Evolutionary conservation across 2,113 vertebrate genomes (phyloP), one percentile per base, ranked within the genome.

Genomic region (Lycaon pictus): DNA sequence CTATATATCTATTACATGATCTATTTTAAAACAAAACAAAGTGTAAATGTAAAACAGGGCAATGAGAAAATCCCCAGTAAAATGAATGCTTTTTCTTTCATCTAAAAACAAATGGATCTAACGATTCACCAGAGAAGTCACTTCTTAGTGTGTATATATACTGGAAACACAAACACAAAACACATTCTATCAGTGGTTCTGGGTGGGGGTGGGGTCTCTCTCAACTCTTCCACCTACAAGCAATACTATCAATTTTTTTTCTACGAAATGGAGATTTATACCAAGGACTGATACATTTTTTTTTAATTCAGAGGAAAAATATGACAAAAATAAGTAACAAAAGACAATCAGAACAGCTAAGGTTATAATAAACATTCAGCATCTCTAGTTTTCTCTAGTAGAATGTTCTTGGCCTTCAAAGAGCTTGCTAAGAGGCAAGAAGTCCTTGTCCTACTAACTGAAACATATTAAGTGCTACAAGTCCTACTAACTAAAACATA

Each of bases 141-240:
- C 10, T 55, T 37, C 29, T 71, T 80, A 35, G 55, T 9, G 5
- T 67, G 13, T 32, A 37, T 48, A 83, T 4, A 71, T 11, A 74
- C 7, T 43, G 11, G 29, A 20, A 29, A 69, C 43, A 43, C 27
- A 32, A 20, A 29, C 43, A 43, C 27, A 32, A 20, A 29, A 16
- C 3, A 67, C 10, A 37, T n/a, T 86, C 27, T 53, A 63, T 37
- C 72, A 60, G n/a, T 55, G 71, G 22, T 55, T 76, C 79, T 92
- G 62, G 94, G 19, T 69, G 16, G 32, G 7, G 72, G 0, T 35
- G 27, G 6, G 32, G 63, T 72, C 43, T 55, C 32, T 83, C 74
- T 92, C 88, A 95, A 87, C 19, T 91, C n/a, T 91, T 84, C 32
- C 48, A 92, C 23, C 74, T 86, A 60, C 23, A 79, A 86, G 23